Evolutionary conservation across 2,113 vertebrate genomes (phyloP).

Genomic region (Tychaedon coryphoeus): DNA sequence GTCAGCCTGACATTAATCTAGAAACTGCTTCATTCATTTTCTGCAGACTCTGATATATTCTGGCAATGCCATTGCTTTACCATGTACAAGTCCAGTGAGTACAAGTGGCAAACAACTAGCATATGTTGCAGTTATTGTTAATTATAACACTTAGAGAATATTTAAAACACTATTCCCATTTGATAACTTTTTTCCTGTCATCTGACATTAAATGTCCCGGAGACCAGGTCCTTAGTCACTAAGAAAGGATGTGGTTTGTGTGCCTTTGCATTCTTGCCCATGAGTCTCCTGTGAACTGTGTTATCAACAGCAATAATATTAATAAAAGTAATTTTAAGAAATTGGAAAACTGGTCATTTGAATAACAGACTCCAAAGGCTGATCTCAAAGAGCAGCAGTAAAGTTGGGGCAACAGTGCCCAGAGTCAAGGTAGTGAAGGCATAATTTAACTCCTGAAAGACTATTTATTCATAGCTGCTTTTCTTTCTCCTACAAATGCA

Average conservation of each 20-base stretch:
- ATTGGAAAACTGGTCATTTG: not conserved
- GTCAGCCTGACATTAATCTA: not conserved
- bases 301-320: not conserved
- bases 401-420: not conserved
- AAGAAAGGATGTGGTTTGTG: not conserved
- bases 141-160: not conserved
- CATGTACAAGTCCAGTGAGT: not conserved
- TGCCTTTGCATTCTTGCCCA: not conserved
- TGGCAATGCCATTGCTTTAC: not conserved
- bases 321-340: not conserved
- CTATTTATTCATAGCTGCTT: not conserved
- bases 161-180: accelerated
- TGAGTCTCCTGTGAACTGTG: not conserved
- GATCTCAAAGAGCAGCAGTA: not conserved
- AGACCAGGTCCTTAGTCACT: not conserved
- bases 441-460: not conserved
- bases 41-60: not conserved
- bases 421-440: not conserved
- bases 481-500: not conserved
- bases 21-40: not conserved
- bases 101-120: not conserved
- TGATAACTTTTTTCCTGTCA: not conserved
- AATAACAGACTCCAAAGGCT: not conserved
- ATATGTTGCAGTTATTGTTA: not conserved
- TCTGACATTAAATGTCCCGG: not conserved